These are phyloP conservation scores for Sebastes itinus DNA, from an alignment of 2,797 vertebrate species.

Conservation along the genomic window DNA sequence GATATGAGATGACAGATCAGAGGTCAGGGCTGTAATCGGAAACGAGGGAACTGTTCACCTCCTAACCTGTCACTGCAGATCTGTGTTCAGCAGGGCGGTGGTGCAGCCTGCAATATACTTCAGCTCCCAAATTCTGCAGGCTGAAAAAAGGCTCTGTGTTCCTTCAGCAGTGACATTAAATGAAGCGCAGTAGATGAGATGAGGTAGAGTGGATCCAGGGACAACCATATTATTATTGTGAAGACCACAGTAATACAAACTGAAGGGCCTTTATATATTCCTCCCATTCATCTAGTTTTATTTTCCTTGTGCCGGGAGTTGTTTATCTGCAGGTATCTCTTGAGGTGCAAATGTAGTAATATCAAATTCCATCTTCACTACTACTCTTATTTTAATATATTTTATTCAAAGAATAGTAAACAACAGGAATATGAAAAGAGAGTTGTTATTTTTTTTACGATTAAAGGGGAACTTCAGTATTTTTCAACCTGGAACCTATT, in stretches of 20 bases:
- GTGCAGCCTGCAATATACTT: not conserved
- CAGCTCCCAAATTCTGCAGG: not conserved
- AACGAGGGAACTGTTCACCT: conserved; percentile 25
- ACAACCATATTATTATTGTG: not conserved
- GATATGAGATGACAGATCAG: conserved; percentile 38
- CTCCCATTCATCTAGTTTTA: conserved; percentile 19
- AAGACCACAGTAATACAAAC: conserved; percentile 7
- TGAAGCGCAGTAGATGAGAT: conserved; percentile 2
- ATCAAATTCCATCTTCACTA: conserved; percentile 20
- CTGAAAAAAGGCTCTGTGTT: not conserved
- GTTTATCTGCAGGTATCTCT: conserved; percentile 31
- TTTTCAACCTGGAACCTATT: not conserved
- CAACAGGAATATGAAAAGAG: conserved; percentile 21
- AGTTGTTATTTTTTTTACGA: not conserved
- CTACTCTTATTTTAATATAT: conserved; percentile 34
- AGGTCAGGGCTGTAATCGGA: conserved; percentile 30
- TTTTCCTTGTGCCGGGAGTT: conserved; percentile 27
- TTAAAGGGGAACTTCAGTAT: not conserved
- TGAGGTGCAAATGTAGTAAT: conserved; percentile 36
- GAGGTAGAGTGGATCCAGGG: conserved; percentile 20
- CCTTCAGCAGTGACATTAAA: conserved; percentile 27
- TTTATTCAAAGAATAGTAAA: conserved; percentile 22
- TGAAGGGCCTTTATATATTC: conserved; percentile 33
- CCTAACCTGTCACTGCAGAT: conserved; percentile 49
- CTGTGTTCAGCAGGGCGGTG: not conserved